Conservation (phyloP, 2,113 vertebrate species). For the Pelvicachromis taeniatus region DNA sequence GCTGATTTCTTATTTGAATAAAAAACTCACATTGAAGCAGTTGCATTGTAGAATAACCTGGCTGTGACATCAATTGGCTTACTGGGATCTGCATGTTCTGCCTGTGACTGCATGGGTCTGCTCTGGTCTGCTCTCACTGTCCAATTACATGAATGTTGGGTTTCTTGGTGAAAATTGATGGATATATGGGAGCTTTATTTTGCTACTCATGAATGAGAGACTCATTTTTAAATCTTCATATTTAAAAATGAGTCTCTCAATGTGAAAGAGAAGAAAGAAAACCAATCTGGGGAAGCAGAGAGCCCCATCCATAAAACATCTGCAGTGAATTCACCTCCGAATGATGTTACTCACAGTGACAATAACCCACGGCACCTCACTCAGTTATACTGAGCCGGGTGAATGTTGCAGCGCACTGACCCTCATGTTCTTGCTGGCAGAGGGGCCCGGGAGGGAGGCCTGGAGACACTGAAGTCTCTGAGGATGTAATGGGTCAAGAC, state of each 20-base stretch:
- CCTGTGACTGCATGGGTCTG: not conserved
- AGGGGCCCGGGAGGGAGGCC: not conserved
- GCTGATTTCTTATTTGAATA: not conserved
- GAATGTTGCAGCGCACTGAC: slow-evolving; percentile 10
- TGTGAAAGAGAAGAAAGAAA: not conserved
- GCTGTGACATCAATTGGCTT: not conserved
- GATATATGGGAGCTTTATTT: not conserved
- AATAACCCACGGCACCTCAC: slow-evolving; percentile 24
- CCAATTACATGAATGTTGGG: not conserved
- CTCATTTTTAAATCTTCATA: too few relatives aligned
- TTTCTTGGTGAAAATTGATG: not conserved
- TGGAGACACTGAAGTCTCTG: slow-evolving; percentile 4
- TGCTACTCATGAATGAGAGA: not conserved
- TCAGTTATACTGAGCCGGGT: slow-evolving; percentile 5
- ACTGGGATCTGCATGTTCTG: not conserved
- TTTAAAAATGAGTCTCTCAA: not conserved
- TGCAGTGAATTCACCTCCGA: not conserved
- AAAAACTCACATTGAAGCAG: not conserved
- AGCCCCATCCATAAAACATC: not conserved
- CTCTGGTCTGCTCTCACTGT: not conserved
- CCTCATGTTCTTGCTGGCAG: not conserved
- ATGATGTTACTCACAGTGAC: slow-evolving; percentile 6
- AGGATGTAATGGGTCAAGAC: slow-evolving; percentile 11
- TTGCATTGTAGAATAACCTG: not conserved
- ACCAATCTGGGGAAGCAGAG: not conserved